Conservation (phyloP, 2,797 vertebrate species). For the Coendou prehensilis region DNA sequence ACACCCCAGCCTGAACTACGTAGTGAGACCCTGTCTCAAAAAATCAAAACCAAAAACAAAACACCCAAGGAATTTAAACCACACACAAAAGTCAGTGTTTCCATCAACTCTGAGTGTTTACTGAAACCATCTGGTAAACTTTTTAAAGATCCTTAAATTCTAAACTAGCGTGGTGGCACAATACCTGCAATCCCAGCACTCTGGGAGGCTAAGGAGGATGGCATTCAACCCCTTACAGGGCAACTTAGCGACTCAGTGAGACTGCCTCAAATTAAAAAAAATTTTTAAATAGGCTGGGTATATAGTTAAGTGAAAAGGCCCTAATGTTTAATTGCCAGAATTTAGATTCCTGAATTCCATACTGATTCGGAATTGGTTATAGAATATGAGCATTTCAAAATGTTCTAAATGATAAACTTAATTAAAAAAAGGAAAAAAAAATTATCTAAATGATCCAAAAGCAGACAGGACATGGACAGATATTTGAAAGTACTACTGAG, state of each 20-base stretch:
- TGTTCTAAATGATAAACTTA: constrained; percentile 51
- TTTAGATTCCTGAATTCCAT: not conserved
- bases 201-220: not conserved
- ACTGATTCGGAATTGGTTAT: constrained; percentile 20
- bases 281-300: not conserved
- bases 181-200: not conserved
- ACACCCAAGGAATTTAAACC: not conserved
- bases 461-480: not conserved
- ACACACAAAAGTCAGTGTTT: not conserved
- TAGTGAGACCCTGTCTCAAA: not conserved
- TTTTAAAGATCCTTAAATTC: constrained; percentile 34
- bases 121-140: constrained; percentile 33
- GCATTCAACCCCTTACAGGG: not conserved
- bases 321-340: not conserved
- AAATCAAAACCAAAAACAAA: not conserved
- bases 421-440: not conserved
- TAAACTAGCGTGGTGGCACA: not conserved
- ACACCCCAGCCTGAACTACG: not conserved
- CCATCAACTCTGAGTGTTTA: not conserved
- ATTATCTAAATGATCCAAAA: constrained; percentile 62
- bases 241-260: not conserved
- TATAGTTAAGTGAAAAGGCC: not conserved
- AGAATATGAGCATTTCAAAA: constrained; percentile 57
- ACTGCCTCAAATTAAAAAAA: not conserved
- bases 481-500: constrained; percentile 15